Percentiles rank a stretch among this genome's conserved stretches.
These are phyloP conservation scores for Megathymus violae DNA, from an alignment of 1,140 invertebrate genomes.

Conservation along the genomic window DNA sequence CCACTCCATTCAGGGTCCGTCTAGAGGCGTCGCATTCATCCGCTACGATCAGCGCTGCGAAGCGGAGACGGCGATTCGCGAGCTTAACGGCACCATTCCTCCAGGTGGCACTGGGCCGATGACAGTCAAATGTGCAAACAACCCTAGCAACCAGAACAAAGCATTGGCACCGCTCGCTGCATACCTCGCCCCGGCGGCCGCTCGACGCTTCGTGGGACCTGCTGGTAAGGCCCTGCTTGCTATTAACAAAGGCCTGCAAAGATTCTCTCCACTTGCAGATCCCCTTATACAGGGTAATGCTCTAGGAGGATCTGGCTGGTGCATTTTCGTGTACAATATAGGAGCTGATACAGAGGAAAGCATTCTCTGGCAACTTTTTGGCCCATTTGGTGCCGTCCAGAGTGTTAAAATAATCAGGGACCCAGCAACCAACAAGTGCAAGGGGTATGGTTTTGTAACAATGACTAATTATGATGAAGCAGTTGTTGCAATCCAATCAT, in stretches of 20 bases:
- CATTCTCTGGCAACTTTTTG: slow-evolving; percentile 96
- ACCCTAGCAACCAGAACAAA: slow-evolving; percentile 86
- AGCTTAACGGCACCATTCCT: slow-evolving; percentile 85
- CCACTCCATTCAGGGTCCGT: slow-evolving; percentile 79
- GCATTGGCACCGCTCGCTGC: slow-evolving; percentile 78
- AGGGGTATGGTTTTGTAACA: slow-evolving; percentile 96
- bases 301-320: slow-evolving; percentile 92
- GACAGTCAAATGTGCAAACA: slow-evolving; percentile 86
- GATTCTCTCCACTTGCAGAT: slow-evolving; percentile 92
- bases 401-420: slow-evolving; percentile 96
- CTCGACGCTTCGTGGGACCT: slow-evolving; percentile 82
- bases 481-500: slow-evolving; percentile 93
- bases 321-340: slow-evolving; percentile 97
- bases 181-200: slow-evolving; percentile 82
- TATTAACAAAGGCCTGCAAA: slow-evolving; percentile 95
- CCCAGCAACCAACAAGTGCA: slow-evolving; percentile 95
- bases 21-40: slow-evolving; percentile 86
- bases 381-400: slow-evolving; percentile 96
- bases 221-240: slow-evolving; percentile 91
- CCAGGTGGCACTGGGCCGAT: slow-evolving; percentile 85
- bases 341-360: slow-evolving; percentile 96
- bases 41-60: slow-evolving; percentile 86
- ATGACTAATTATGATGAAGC: slow-evolving; percentile 98
- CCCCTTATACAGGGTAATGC: slow-evolving; percentile 91
- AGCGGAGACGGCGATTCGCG: slow-evolving; percentile 85